Evolutionary conservation across 2,888 invertebrate species (phyloP).

Genomic region (Caenorhabditis angaria): DNA sequence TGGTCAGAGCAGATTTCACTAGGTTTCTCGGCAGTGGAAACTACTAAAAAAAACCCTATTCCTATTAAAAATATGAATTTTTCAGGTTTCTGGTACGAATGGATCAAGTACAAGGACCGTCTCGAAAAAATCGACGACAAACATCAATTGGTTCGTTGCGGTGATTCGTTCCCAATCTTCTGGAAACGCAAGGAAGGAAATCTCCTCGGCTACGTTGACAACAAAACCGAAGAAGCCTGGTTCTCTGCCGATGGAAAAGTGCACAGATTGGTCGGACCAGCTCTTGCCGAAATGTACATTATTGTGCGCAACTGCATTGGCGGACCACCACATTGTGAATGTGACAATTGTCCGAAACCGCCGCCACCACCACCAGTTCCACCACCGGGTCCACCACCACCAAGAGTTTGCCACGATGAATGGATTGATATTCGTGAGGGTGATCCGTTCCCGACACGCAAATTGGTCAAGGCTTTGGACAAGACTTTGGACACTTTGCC

Average conservation of each 20-base stretch:
- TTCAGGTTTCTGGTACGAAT: slow-evolving; percentile 63
- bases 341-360: slow-evolving; percentile 23
- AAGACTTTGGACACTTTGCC: slow-evolving; percentile 62
- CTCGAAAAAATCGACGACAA: slow-evolving; percentile 53
- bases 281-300: slow-evolving; percentile 62
- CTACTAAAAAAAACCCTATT: no score
- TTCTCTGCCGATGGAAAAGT: slow-evolving; percentile 60
- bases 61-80: not conserved
- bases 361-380: slow-evolving; percentile 44
- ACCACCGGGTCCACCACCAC: slow-evolving; percentile 29
- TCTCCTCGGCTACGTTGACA: slow-evolving; percentile 60
- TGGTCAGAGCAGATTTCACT: no score
- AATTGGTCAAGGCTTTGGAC: slow-evolving; percentile 49
- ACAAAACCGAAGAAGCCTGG: slow-evolving; percentile 63
- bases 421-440: slow-evolving; percentile 60
- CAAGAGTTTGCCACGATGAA: slow-evolving; percentile 46
- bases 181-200: slow-evolving; percentile 57
- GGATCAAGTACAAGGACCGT: slow-evolving; percentile 67
- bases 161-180: slow-evolving; percentile 67
- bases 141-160: slow-evolving; percentile 62
- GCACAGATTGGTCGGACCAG: slow-evolving; percentile 41
- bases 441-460: slow-evolving; percentile 48
- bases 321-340: slow-evolving; percentile 43
- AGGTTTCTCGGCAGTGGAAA: no score
- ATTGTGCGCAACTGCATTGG: slow-evolving; percentile 63